Base-by-base conservation (phyloP, 2,888 invertebrate genomes). In the Bembecia ichneumoniformis region DNA sequence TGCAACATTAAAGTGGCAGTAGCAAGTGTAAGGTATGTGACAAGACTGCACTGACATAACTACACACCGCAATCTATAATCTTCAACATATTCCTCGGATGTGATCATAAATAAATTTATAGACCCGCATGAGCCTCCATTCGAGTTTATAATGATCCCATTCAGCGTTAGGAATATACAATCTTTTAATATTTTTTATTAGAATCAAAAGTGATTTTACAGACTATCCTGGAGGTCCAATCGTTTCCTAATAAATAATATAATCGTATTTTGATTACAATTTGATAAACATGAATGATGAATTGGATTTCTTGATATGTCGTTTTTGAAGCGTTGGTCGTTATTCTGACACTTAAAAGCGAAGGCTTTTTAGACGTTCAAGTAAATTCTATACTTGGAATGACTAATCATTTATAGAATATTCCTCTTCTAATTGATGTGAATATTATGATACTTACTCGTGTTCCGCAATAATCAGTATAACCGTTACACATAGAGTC, bases 221-320 rank as follows among this genome's bases (percentile, higher is more conserved):
- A 62, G 61, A 58, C 58, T 60, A 59, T 58, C 58, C 52, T 63
- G 58, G 61, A 60, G 59, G 55, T 49, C 62, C 71, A 66, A 75
- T 77, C 74, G 71, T 77, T 74, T 67, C 62, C 59, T 50, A 60
- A 74, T 70, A 74, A 69, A 73, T 68, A 63, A 51, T 56, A 61
- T 78, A 77, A 78, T 78, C 69, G 59, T 66, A 70, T 74, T 77
- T 70, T 76, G 74, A 82, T 77, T 64, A 67, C 62, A 57, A 57
- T 67, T 72, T 71, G 75, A 77, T 74, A 70, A 73, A 71, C 66
- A 59, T 66, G 63, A 66, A 74, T 74, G 74, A 78, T 78, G 70
- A 76, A 72, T 74, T 68, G 72, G 68, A 71, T 55, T 56, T 59
- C 59, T 62, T 58, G 54, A 57, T 56, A 55, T 50, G 51, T 46